These are phyloP conservation scores for Cassiopea andromeda DNA, from an alignment of 30 jellyfish, hydroid and myxozoan genomes.

Conservation along the genomic window DNA sequence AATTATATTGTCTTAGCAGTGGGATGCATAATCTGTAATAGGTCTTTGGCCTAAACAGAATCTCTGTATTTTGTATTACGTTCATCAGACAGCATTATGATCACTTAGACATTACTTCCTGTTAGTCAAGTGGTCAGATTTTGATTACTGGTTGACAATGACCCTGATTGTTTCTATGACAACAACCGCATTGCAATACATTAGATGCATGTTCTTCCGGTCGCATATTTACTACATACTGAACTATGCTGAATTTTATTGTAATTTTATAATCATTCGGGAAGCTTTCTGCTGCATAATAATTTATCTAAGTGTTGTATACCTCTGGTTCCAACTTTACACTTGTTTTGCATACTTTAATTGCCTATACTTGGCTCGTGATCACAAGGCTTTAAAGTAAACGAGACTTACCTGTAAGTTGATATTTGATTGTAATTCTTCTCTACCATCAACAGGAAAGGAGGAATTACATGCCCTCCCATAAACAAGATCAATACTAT, in stretches of 20 bases:
- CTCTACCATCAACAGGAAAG: conserved; percentile 14
- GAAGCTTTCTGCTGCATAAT: not conserved
- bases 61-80: no score
- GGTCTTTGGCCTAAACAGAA: no score
- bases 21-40: not conserved
- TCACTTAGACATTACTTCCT: not conserved
- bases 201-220: not conserved
- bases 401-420: conserved; percentile 17
- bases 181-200: not conserved
- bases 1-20: not conserved
- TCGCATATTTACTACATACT: not conserved
- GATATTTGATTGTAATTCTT: conserved; percentile 5
- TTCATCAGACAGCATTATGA: not conserved
- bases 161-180: not conserved
- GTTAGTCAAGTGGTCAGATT: not conserved
- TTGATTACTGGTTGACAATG: not conserved
- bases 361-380: not conserved
- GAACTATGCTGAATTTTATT: not conserved
- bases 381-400: not conserved
- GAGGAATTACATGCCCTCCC: conserved; percentile 8
- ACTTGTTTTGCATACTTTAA: not conserved
- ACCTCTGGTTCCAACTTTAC: not conserved
- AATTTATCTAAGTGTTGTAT: not conserved
- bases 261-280: not conserved
- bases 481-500: not conserved